Base-by-base conservation (phyloP, 2,888 invertebrate genomes). In the Notocelia uddmanniana region DNA sequence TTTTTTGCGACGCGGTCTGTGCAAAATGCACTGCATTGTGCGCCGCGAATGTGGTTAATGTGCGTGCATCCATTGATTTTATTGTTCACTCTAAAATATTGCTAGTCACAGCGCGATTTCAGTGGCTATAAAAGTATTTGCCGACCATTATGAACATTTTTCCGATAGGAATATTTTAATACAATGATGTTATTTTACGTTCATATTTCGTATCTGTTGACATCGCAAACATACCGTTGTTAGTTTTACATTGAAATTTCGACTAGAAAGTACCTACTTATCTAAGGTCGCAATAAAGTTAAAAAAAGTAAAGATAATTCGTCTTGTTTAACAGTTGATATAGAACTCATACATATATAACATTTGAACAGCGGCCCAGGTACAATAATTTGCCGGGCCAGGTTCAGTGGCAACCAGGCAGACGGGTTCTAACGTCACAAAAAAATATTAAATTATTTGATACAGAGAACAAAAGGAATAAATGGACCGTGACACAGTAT, bases 21-120 rank as follows among this genome's bases (percentile, higher is more conserved):
- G 66, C 60, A 37, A 68, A 72, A 55, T 67, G 31, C 34, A 48
- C n/a, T 18, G 55, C 34, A 68, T 68, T 62, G 72, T 55, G 37
- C 76, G 78, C 69, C 68, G 78, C 82, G 78, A 74, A 79, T 83
- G 80, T 75, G 79, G 78, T 80, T 83, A 81, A 84, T 80, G 80
- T 75, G 74, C 79, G 74, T 75, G 76, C 79, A 81, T 82, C 80
- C 83, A 81, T 85, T 75, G 79, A 74, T 83, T 86, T 81, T 82
- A 84, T 83, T 81, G 80, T 78, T 72, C 68, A 67, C 77, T 75
- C 77, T 79, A 80, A 85, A 83, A 83, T 82, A 85, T 80, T 80
- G 81, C 81, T 81, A 77, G 79, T 76, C 79, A 79, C 82, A 80
- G 80, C 79, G 78, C 79, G 84, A 75, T 79, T 75, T 76, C 79